Evolutionary conservation across 2,797 vertebrate genomes (phyloP), one percentile per base, ranked within the genome.

Genomic region (Tapirus indicus): DNA sequence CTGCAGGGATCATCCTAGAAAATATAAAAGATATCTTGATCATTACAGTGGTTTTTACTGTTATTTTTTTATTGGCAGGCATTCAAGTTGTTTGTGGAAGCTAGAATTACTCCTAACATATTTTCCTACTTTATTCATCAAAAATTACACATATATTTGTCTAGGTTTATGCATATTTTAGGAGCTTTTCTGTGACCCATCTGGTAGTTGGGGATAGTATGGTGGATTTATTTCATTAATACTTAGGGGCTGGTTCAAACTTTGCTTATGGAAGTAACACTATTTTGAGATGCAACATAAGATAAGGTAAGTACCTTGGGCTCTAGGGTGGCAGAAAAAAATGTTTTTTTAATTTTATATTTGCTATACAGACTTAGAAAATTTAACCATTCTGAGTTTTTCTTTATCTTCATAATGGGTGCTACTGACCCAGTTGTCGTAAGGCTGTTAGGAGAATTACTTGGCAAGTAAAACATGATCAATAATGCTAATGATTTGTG

Each of bases 11-110:
- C 25, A 38, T 71, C 29, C 29, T 58, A 38, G 49, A 96, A 95
- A 88, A 27, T 7, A 82, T 8, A 9, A 69, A 82, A 12, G 32
- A 21, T 23, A 47, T 29, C 18, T 95, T 84, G n/a, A 79, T 94
- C 88, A 71, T 6, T 91, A n/a, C 64, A 5, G 4, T 68, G 20
- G 71, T 60, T 10, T 47, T 94, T 75, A 29, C 14, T 25, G 35
- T 32, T 78, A 78, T 29, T 93, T 96, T 97, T 88, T 89, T 38
- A 44, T 25, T 95, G 94, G 62, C 8, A 89, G 14, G n/a, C 9
- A 4, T 71, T 96, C 88, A 91, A 82, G 18, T 7, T 74, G n/a
- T 90, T 68, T 93, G 85, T 8, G 77, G 71, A 91, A 97, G 60
- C 56, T 38, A 90, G 49, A 56, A 94, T 84, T 96, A 58, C 35